Conservation (phyloP, 2,888 invertebrate genomes). For the Hoplodrina blanda region DNA sequence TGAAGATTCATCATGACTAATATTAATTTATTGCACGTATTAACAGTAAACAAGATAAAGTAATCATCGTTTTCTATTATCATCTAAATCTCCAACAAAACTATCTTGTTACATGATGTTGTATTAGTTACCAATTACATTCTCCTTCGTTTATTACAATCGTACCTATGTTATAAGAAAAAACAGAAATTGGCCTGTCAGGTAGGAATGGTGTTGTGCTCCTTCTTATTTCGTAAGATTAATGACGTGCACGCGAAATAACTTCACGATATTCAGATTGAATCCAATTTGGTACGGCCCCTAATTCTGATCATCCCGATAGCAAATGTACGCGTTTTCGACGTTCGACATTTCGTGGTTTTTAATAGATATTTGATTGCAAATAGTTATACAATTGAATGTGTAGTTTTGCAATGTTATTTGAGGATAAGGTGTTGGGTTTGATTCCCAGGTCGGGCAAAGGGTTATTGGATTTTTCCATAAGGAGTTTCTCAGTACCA, state of each 20-base stretch:
- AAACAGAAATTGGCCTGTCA: constrained; percentile 41
- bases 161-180: constrained; percentile 17
- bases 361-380: not conserved
- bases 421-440: too few species aligned
- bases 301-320: not conserved
- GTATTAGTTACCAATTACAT: constrained; percentile 34
- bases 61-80: constrained; percentile 5
- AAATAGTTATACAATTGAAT: not conserved
- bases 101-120: constrained; percentile 3
- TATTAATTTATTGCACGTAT: not conserved
- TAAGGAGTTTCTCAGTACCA: too few species aligned
- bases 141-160: constrained; percentile 18
- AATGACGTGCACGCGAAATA: constrained; percentile 35
- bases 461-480: too few species aligned
- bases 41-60: constrained; percentile 10
- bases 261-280: constrained; percentile 5
- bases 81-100: not conserved
- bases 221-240: constrained; percentile 34
- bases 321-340: not conserved
- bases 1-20: not conserved
- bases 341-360: not conserved
- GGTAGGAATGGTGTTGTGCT: constrained; percentile 15
- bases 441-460: too few species aligned
- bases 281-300: not conserved
- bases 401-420: not conserved